phyloP scores from a whole-genome alignment of 53 echinoderm and acorn worm genomes.

The Patiria pectinifera region DNA sequence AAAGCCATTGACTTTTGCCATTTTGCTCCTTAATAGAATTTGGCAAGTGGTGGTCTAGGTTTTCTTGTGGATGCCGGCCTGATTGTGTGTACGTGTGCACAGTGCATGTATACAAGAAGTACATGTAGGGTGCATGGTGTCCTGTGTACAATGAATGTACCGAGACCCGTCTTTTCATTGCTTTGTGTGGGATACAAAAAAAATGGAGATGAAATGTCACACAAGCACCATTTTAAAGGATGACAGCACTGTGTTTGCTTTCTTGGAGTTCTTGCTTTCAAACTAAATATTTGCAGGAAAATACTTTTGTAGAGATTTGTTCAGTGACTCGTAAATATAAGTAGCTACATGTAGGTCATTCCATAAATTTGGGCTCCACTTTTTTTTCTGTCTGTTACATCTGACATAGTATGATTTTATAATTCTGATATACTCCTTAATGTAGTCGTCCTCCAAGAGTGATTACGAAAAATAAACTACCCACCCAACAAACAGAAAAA shows the following conservation, averaged over 20 bases:
- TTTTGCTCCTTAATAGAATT: conserved; percentile 16
- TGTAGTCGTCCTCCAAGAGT: too few species aligned
- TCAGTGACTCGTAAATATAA: too few species aligned
- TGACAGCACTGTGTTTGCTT: neutral
- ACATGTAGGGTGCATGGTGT: neutral
- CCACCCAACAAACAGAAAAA: too few species aligned
- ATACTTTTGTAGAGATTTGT: too few species aligned
- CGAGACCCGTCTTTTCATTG: neutral
- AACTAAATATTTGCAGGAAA: too few species aligned
- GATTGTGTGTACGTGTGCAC: neutral
- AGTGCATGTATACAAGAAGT: neutral
- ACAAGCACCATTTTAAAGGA: neutral
- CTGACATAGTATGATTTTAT: too few species aligned
- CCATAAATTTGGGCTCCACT: too few species aligned
- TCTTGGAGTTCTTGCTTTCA: too few species aligned
- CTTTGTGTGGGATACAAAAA: neutral
- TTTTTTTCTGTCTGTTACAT: too few species aligned
- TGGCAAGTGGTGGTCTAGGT: conserved; percentile 31
- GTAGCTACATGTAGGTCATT: too few species aligned
- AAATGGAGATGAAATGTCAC: neutral
- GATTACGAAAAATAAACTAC: too few species aligned
- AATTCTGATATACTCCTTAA: too few species aligned
- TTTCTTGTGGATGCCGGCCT: neutral
- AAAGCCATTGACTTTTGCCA: conserved; percentile 52
- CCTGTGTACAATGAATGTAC: neutral